phyloP scores from a whole-genome alignment of 2,888 invertebrate genomes.

The Cinara cedri region DNA sequence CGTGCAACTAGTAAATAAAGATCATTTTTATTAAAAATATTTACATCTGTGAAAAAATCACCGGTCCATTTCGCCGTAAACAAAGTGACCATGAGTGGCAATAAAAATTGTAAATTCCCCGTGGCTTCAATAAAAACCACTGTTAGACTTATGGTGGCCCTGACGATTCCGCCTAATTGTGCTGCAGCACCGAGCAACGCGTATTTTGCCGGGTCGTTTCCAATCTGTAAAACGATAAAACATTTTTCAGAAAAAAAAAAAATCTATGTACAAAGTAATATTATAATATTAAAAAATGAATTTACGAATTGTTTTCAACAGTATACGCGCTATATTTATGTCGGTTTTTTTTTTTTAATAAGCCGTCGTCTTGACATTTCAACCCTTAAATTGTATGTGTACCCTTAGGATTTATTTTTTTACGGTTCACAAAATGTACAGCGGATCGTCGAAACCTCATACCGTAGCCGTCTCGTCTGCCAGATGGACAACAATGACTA shows the following conservation, averaged over 20 bases:
- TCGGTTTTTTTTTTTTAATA: no score
- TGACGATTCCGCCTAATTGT: constrained; percentile 68
- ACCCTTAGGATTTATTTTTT: no score
- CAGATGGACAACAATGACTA: no score
- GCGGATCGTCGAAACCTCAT: no score
- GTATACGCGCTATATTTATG: no score
- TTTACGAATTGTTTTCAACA: no score
- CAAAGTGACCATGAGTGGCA: constrained; percentile 70
- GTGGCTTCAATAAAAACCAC: constrained; percentile 73
- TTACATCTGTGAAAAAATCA: constrained; percentile 70
- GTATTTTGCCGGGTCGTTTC: constrained; percentile 67
- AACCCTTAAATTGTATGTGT: no score
- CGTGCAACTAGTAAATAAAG: constrained; percentile 17
- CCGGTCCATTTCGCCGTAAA: constrained; percentile 73
- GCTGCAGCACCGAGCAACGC: constrained; percentile 71
- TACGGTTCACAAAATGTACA: no score
- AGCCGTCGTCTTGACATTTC: no score
- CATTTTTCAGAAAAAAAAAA: constrained; percentile 22
- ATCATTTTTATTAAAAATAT: constrained; percentile 56
- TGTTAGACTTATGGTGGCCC: constrained; percentile 71
- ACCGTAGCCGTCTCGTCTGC: no score
- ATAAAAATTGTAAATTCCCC: constrained; percentile 69
- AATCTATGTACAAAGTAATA: neutral
- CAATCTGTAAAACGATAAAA: constrained; percentile 60
- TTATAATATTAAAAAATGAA: no score